Evolutionary conservation across 1,140 invertebrate species (phyloP).

Genomic region (Trachymyrmex cornetzi): DNA sequence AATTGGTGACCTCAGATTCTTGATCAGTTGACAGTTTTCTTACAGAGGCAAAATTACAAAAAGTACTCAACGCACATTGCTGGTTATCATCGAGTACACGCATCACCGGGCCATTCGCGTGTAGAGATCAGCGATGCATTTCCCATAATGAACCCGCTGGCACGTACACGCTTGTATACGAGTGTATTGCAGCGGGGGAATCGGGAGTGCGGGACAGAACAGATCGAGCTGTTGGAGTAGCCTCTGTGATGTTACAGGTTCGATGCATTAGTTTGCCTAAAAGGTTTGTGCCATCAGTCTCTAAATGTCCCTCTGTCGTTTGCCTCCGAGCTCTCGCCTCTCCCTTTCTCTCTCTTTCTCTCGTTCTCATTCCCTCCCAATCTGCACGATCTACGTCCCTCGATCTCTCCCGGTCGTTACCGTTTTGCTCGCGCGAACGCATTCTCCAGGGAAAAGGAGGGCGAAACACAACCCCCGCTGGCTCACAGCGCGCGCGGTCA

Average conservation of each 20-base stretch:
- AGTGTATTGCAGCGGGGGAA: not conserved
- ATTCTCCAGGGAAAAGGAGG: constrained; percentile 69
- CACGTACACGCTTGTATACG: constrained; percentile 55
- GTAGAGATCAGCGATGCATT: constrained; percentile 32
- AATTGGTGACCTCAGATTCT: not conserved
- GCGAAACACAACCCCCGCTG: constrained; percentile 62
- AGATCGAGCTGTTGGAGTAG: constrained; percentile 66
- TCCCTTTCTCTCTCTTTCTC: constrained; percentile 39
- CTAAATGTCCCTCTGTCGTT: constrained; percentile 77
- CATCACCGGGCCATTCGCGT: constrained; percentile 12
- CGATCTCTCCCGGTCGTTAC: constrained; percentile 64
- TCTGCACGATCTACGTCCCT: constrained; percentile 38
- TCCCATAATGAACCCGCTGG: constrained; percentile 58
- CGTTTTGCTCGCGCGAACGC: constrained; percentile 63
- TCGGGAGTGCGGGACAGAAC: constrained; percentile 17
- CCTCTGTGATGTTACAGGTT: constrained; percentile 74
- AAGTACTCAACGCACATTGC: not conserved
- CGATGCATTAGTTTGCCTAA: constrained; percentile 83
- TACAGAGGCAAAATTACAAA: not conserved
- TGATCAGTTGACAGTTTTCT: not conserved
- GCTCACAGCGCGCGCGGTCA: constrained; percentile 5
- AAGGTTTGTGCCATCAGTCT: constrained; percentile 83
- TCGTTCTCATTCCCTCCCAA: constrained; percentile 37
- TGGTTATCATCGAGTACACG: constrained; percentile 38
- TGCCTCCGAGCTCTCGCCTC: not conserved